phyloP scores from a whole-genome alignment of 2,797 vertebrate genomes.

The Schizothorax lantsangensis region DNA sequence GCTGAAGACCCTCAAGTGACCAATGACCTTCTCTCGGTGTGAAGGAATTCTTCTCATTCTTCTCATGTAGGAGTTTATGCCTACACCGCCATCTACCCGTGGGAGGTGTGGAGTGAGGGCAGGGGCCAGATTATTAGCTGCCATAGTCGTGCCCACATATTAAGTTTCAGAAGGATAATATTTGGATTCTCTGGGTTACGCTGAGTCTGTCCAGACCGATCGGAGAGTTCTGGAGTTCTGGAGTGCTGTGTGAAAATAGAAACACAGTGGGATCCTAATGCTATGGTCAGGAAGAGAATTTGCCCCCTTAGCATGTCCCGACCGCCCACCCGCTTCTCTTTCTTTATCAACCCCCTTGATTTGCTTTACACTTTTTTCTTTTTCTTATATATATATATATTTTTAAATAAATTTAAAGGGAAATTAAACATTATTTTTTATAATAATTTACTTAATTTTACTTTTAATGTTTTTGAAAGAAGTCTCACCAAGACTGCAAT shows the following conservation, averaged over 20 bases:
- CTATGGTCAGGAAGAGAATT: slow-evolving; percentile 21
- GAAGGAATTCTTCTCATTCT: slow-evolving; percentile 67
- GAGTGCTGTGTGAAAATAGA: slow-evolving; percentile 68
- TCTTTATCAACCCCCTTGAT: neutral
- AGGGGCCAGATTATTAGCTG: slow-evolving; percentile 72
- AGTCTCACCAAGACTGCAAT: neutral
- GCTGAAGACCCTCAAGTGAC: slow-evolving; percentile 58
- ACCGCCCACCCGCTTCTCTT: neutral
- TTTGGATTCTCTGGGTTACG: slow-evolving; percentile 72
- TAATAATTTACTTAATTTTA: neutral
- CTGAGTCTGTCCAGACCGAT: slow-evolving; percentile 64
- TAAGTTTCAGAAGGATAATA: slow-evolving; percentile 76
- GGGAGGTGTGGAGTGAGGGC: slow-evolving; percentile 69
- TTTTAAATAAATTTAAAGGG: neutral
- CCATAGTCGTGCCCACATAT: slow-evolving; percentile 74
- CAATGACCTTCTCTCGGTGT: slow-evolving; percentile 61
- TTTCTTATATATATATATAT: no score
- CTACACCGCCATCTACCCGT: slow-evolving; percentile 62
- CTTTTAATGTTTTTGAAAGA: neutral
- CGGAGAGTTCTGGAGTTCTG: slow-evolving; percentile 59
- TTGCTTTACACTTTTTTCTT: neutral
- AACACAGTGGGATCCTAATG: slow-evolving; percentile 57
- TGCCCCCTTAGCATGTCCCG: slow-evolving; percentile 6
- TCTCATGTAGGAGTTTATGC: slow-evolving; percentile 59
- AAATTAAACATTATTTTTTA: neutral